Conservation (phyloP, 2,888 invertebrate species). For the Sinodicranocentrus sp. region DNA sequence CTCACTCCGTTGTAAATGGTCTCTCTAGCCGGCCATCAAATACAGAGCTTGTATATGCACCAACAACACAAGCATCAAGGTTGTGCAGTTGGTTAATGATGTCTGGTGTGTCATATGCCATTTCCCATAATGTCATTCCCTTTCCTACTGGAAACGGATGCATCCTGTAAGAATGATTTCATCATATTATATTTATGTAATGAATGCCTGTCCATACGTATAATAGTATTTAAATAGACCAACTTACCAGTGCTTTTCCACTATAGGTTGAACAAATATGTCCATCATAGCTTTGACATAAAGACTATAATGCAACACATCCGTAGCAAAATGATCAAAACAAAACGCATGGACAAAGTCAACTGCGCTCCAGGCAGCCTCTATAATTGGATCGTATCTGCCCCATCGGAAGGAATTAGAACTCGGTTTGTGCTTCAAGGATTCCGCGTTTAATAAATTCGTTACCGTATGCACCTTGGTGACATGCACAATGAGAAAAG, state of each 20-base stretch:
- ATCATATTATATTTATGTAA: background rate
- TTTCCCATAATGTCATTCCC: conserved; percentile 67
- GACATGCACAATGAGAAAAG: background rate
- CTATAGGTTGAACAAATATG: conserved; percentile 45
- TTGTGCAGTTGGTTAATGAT: conserved; percentile 64
- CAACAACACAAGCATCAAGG: conserved; percentile 71
- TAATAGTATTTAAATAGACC: background rate
- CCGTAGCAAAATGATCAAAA: conserved; percentile 47
- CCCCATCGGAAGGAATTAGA: conserved; percentile 65
- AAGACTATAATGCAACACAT: conserved; percentile 55
- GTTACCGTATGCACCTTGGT: conserved; percentile 21
- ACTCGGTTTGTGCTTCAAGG: background rate
- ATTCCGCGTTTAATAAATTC: background rate
- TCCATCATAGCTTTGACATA: conserved; percentile 56
- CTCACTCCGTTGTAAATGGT: conserved; percentile 51
- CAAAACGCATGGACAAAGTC: conserved; percentile 71
- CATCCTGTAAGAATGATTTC: conserved; percentile 33
- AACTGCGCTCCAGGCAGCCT: conserved; percentile 71
- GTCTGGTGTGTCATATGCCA: conserved; percentile 62
- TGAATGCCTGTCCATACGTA: background rate
- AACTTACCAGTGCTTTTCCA: conserved; percentile 59
- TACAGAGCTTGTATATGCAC: conserved; percentile 44
- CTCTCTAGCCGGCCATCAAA: conserved; percentile 62
- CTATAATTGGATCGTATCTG: conserved; percentile 68
- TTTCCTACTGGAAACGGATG: conserved; percentile 54